Evolutionary conservation across 2,113 vertebrate genomes (phyloP), one percentile per base, ranked within the genome.

Genomic region (Zeus faber): DNA sequence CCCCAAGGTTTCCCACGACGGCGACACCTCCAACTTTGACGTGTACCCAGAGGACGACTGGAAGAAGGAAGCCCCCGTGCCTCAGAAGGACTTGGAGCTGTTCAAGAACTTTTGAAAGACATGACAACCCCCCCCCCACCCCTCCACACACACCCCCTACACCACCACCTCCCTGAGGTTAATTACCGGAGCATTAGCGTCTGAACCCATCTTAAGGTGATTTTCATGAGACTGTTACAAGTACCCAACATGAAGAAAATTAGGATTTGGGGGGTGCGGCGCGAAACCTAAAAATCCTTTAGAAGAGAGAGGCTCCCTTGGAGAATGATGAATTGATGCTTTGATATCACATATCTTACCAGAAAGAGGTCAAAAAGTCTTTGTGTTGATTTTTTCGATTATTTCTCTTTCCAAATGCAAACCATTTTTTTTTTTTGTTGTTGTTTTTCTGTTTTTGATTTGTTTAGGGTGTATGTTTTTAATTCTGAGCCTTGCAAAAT

Each of bases 1-100:
- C 24, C 96, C 96, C 0, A 98, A 95, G 65, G 86, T 98, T 1
- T 91, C 92, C 17, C 88, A 93, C 0, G 95, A 96, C 6, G 95
- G 95, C 0, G 96, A 99, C 79, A 96, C 91, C 0, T 97, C 96
- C 6, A 98, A 99, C 88, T 99, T 99, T n/a, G 96, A 99, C 31
- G 82, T 93, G 0, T 98, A 98, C 49, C 93, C 96, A 0, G 94
- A 98, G 54, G 91, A 90, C 1, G 93, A 97, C 57, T 96, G 95
- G 94, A 93, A 92, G 53, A 89, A 92, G 14, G 90, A 74, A 0
- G 80, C 88, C 0, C 79, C 93, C 0, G 92, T 95, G 61, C 80
- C 89, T 4, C 82, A 85, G 14, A 93, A 95, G 69, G 95, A 98
- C 53, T 58, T 97, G 35, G 96, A 99, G 71, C 87, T 92, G 67